phyloP scores from a whole-genome alignment of 2,113 vertebrate species.

The Sylvicapra grimmia region DNA sequence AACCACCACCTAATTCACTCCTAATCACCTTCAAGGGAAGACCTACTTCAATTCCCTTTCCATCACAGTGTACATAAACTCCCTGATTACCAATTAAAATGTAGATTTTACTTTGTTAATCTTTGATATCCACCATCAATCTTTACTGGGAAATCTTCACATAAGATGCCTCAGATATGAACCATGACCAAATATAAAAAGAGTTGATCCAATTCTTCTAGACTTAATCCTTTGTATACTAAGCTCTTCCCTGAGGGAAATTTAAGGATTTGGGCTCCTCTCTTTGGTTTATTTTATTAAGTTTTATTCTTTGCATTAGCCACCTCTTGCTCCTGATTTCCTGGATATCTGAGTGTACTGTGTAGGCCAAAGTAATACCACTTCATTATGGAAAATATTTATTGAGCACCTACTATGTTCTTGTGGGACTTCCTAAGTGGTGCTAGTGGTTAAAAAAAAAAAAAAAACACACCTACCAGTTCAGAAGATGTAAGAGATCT shows the following conservation, averaged over 20 bases:
- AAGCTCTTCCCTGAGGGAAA: not conserved
- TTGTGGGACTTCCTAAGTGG: not conserved
- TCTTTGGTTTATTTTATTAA: not conserved
- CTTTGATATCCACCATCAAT: not conserved
- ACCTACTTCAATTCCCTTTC: not conserved
- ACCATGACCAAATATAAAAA: not conserved
- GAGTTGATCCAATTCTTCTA: not conserved
- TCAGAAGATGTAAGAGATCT: not conserved
- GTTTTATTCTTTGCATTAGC: not conserved
- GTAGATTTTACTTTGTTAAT: not conserved
- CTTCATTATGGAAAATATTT: not conserved
- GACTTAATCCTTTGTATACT: not conserved
- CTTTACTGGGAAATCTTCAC: not conserved
- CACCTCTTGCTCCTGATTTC: not conserved
- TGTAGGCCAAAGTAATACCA: not conserved
- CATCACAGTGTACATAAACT: not conserved
- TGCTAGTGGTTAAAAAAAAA: not conserved
- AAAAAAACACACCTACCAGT: not conserved
- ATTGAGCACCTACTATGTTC: not conserved
- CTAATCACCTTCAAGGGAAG: not conserved
- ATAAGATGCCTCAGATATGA: not conserved
- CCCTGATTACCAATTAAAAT: not conserved
- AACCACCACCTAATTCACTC: not conserved
- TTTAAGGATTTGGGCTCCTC: not conserved
- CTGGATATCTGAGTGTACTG: not conserved